Conservation (phyloP, 2,888 invertebrate species). For the Orgyia antiqua region DNA sequence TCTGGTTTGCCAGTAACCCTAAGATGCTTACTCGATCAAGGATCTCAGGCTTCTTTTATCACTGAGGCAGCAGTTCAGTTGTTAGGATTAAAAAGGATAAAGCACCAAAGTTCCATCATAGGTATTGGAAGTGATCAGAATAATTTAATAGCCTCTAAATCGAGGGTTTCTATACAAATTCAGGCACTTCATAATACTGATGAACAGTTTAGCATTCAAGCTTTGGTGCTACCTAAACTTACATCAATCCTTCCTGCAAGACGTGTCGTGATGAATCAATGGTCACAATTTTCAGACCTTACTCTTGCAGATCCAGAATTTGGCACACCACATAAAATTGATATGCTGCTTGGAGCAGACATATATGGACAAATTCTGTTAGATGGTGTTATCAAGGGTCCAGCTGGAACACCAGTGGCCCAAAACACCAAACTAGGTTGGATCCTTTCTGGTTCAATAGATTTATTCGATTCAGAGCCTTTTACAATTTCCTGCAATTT, state of each 20-base stretch:
- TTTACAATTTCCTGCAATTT: no score
- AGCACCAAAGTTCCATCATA: neutral
- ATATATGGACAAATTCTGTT: constrained; percentile 1
- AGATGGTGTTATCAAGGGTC: constrained; percentile 14
- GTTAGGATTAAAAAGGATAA: neutral
- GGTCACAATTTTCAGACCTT: neutral
- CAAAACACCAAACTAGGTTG: constrained; percentile 23
- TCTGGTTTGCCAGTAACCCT: neutral
- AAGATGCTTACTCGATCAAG: constrained; percentile 1
- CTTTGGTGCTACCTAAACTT: neutral
- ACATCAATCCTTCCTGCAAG: constrained; percentile 1
- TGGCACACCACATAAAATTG: no score
- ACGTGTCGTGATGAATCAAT: neutral
- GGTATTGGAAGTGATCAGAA: constrained; percentile 1
- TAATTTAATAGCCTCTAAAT: neutral
- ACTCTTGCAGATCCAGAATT: constrained; percentile 1
- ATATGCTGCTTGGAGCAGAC: constrained; percentile 4
- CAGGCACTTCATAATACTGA: neutral
- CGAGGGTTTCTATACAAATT: neutral
- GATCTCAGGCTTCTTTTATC: constrained; percentile 2
- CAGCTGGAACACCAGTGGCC: constrained; percentile 17
- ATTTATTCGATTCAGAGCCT: no score
- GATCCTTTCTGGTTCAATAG: constrained; percentile 21
- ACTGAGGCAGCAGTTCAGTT: neutral
- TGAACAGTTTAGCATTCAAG: neutral